Conservation (phyloP, 2,113 vertebrate species). For the Cervus canadensis region DNA sequence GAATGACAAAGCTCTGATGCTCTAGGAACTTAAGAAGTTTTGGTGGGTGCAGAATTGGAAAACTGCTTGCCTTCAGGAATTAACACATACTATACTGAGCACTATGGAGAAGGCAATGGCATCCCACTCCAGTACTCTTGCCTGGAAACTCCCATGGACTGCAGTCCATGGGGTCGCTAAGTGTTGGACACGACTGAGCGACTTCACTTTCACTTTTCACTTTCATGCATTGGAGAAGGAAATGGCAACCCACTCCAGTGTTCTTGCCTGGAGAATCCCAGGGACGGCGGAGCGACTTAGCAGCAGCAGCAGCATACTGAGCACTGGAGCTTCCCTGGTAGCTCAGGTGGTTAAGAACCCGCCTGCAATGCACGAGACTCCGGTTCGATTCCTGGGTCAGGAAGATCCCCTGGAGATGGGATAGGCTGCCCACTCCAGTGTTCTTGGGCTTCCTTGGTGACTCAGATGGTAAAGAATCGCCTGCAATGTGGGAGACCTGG, state of each 20-base stretch:
- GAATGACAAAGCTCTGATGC: background rate
- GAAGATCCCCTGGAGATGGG: background rate
- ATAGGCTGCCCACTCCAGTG: background rate
- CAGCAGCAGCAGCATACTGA: too few relatives aligned
- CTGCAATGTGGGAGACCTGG: background rate
- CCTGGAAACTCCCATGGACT: too few relatives aligned
- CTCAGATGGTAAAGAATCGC: background rate
- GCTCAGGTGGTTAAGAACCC: background rate
- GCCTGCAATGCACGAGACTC: background rate
- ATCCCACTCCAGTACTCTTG: too few relatives aligned
- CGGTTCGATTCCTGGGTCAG: accelerated
- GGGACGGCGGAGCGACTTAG: too few relatives aligned
- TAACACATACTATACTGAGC: background rate
- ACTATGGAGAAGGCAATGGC: too few relatives aligned
- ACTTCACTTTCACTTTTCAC: too few relatives aligned
- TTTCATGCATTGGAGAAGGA: too few relatives aligned
- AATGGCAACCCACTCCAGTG: too few relatives aligned
- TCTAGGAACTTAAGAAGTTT: background rate
- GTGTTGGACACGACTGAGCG: too few relatives aligned
- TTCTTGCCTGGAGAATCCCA: too few relatives aligned
- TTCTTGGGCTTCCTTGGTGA: background rate
- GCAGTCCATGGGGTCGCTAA: too few relatives aligned
- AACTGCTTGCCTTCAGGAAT: background rate
- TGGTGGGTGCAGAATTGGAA: background rate
- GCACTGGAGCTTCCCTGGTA: background rate